Evolutionary conservation across 2,113 vertebrate species (phyloP).

Genomic region (Osmerus mordax): DNA sequence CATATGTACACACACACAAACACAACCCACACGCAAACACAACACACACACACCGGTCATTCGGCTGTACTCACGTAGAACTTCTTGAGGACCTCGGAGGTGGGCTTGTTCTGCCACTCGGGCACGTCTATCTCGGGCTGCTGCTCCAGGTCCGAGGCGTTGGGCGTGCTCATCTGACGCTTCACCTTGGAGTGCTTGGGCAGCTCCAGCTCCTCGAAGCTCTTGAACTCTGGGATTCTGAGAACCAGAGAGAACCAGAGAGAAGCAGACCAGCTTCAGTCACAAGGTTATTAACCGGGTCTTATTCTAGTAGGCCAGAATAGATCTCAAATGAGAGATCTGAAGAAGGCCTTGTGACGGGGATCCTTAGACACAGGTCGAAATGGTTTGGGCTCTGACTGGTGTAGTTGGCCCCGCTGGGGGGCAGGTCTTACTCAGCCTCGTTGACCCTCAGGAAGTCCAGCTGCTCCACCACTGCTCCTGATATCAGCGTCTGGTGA

Average conservation of each 20-base stretch:
- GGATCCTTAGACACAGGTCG: too few species aligned
- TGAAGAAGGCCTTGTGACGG: too few species aligned
- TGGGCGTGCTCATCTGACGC: constrained; percentile 87
- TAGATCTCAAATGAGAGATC: too few species aligned
- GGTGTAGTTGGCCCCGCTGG: background rate
- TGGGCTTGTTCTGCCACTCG: constrained; percentile 83
- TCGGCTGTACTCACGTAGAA: constrained; percentile 77
- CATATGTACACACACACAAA: background rate
- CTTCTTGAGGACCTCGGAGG: constrained; percentile 86
- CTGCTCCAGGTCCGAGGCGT: constrained; percentile 81
- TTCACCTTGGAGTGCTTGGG: constrained; percentile 98
- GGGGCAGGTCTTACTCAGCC: constrained; percentile 79
- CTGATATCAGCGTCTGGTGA: constrained; percentile 91
- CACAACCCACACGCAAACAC: background rate
- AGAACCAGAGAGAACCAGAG: background rate
- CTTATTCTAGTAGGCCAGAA: too few species aligned
- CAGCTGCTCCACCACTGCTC: constrained; percentile 93
- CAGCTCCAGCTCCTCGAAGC: constrained; percentile 91
- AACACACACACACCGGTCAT: too few species aligned
- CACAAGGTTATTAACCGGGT: too few species aligned
- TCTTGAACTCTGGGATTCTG: constrained; percentile 91
- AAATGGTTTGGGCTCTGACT: background rate
- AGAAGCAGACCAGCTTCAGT: background rate
- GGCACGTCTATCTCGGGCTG: constrained; percentile 79
- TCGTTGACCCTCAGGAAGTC: constrained; percentile 94